A percentile compares a stretch with the other conserved stretches of the same genome.
Conservation (phyloP, 2,888 invertebrate genomes). For the Icerya purchasi region DNA sequence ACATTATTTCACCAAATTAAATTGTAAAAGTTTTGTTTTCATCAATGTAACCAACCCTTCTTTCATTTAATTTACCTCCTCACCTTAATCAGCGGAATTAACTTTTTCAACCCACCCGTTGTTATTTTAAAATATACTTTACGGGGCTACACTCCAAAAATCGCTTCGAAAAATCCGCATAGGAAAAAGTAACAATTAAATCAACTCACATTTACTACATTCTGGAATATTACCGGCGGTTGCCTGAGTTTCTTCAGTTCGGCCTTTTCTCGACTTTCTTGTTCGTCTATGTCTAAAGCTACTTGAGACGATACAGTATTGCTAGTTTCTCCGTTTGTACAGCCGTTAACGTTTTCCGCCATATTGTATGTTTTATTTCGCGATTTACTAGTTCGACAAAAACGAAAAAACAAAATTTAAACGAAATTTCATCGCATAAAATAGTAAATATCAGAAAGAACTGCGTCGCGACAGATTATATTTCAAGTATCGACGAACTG, state of each 20-base stretch:
- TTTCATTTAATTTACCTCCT: too few relatives aligned
- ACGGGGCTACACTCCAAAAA: too few relatives aligned
- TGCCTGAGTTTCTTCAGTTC: conserved; percentile 52
- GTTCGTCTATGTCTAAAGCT: conserved; percentile 23
- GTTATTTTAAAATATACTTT: neutral
- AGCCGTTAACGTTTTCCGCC: conserved; percentile 16
- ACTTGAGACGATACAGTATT: conserved; percentile 15
- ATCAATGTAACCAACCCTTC: too few relatives aligned
- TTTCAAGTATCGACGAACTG: too few relatives aligned
- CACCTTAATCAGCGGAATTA: too few relatives aligned
- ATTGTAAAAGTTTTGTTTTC: too few relatives aligned
- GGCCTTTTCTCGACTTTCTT: conserved; percentile 39
- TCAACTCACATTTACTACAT: conserved; percentile 42
- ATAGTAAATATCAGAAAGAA: neutral
- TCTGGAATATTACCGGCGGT: conserved; percentile 58
- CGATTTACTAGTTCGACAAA: neutral
- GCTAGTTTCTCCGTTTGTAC: conserved; percentile 11
- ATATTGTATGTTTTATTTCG: conserved; percentile 7
- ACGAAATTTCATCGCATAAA: neutral
- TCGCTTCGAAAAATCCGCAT: too few relatives aligned
- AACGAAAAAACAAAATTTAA: too few relatives aligned
- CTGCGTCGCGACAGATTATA: too few relatives aligned
- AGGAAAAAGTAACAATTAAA: too few relatives aligned
- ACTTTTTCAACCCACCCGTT: neutral
- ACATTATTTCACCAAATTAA: too few relatives aligned